These are phyloP conservation scores for Syngnathus scovelli DNA, from an alignment of 2,113 vertebrate species.

Conservation along the genomic window DNA sequence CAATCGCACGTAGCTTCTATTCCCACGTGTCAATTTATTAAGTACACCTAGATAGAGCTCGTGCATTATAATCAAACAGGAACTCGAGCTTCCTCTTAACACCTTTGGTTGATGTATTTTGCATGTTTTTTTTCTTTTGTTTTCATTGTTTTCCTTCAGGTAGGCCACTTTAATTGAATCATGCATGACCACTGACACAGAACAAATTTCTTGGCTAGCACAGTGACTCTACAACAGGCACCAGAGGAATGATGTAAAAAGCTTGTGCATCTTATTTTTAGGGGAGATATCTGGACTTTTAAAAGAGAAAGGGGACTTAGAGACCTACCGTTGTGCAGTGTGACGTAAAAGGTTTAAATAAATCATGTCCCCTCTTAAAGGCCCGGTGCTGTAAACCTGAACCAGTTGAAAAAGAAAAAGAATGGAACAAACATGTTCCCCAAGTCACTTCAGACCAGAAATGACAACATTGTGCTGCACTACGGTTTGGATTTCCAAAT, in stretches of 20 bases:
- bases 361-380: slow-evolving; percentile 52
- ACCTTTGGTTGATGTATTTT: not conserved
- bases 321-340: slow-evolving; percentile 1
- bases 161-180: slow-evolving; percentile 15
- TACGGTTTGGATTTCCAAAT: not conserved
- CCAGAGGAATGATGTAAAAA: slow-evolving; percentile 10
- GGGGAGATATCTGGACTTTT: slow-evolving; percentile 17
- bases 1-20: slow-evolving; percentile 31
- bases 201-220: slow-evolving; percentile 11
- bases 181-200: slow-evolving; percentile 19
- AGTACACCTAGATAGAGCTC: not conserved
- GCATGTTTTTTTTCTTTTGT: not conserved
- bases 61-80: not conserved
- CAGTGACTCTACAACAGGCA: not conserved
- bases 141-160: slow-evolving; percentile 2
- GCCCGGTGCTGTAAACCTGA: slow-evolving; percentile 18
- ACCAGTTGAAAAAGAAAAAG: not conserved
- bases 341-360: slow-evolving; percentile 54
- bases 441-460: not conserved
- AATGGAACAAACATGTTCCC: slow-evolving; percentile 5
- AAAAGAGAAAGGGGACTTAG: slow-evolving; percentile 24
- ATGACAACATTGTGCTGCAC: not conserved
- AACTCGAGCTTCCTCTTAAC: not conserved
- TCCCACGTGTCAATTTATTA: not conserved
- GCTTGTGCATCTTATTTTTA: slow-evolving; percentile 34